A percentile compares a stretch with the other conserved stretches of the same genome.
Conservation (phyloP, 2,113 vertebrate species). For the Gnathonemus longibarbis region DNA sequence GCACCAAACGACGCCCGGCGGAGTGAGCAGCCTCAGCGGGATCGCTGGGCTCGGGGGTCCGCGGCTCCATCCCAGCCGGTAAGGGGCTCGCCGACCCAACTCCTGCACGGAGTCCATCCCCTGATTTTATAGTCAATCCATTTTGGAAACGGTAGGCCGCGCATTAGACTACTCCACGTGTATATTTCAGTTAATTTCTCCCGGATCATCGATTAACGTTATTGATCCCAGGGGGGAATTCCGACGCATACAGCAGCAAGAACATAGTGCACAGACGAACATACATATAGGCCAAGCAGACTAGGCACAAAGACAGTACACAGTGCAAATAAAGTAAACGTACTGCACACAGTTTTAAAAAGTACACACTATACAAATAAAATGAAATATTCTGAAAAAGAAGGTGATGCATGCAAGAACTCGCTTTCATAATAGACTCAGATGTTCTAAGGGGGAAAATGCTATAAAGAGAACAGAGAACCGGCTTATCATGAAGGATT, state of each 20-base stretch:
- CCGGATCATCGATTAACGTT: not conserved
- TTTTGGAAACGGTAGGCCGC: not conserved
- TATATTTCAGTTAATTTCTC: not conserved
- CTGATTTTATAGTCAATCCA: not conserved
- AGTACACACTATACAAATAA: not conserved
- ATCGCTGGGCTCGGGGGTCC: not conserved
- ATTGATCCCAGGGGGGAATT: not conserved
- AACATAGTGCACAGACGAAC: not conserved
- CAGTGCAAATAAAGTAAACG: not conserved
- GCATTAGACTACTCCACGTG: not conserved
- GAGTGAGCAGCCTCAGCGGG: not conserved
- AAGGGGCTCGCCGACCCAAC: not conserved
- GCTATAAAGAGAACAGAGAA: not conserved
- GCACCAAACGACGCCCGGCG: conserved; percentile 23
- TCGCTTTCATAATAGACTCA: not conserved
- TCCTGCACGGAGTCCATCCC: not conserved
- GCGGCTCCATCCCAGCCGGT: not conserved
- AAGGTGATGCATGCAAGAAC: not conserved
- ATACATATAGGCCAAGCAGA: not conserved
- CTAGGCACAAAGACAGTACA: not conserved
- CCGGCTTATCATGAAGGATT: not conserved
- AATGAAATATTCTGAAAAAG: not conserved
- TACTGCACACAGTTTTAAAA: not conserved
- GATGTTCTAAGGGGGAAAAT: not conserved
- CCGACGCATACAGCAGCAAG: not conserved